These are phyloP conservation scores for Dasyornis broadbenti DNA, from an alignment of 2,113 vertebrate species.

Conservation along the genomic window DNA sequence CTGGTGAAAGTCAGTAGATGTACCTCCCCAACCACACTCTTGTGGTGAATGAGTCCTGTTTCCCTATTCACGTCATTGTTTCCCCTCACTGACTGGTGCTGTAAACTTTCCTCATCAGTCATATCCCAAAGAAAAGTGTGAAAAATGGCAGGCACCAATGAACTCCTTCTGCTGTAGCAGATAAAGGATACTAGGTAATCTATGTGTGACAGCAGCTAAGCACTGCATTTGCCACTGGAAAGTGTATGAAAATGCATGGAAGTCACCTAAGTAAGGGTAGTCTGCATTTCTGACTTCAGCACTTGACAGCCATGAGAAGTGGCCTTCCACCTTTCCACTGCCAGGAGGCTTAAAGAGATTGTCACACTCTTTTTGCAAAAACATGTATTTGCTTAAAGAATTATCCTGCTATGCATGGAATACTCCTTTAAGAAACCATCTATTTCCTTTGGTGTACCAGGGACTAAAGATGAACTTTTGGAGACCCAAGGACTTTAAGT, in stretches of 20 bases:
- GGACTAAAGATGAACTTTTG: fast-evolving
- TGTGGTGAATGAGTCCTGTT: background rate
- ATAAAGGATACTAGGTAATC: background rate
- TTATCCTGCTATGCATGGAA: background rate
- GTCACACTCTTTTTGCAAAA: background rate
- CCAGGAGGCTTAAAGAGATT: background rate
- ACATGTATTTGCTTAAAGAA: background rate
- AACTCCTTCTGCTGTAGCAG: background rate
- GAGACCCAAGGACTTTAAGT: background rate
- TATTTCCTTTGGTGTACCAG: background rate
- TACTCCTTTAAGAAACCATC: background rate
- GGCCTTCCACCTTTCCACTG: background rate
- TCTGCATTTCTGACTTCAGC: background rate
- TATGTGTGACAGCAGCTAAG: background rate
- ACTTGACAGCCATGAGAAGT: background rate
- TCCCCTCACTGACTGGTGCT: background rate
- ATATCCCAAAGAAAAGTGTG: background rate
- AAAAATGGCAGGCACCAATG: background rate
- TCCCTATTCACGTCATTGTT: background rate
- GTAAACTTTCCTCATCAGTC: background rate
- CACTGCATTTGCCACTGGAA: background rate
- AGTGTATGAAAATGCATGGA: background rate
- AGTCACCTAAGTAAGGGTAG: background rate
- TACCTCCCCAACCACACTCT: background rate
- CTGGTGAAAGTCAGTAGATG: background rate